Conservation (phyloP, 2,888 invertebrate genomes). For the Zhengitettix transpicula region DNA sequence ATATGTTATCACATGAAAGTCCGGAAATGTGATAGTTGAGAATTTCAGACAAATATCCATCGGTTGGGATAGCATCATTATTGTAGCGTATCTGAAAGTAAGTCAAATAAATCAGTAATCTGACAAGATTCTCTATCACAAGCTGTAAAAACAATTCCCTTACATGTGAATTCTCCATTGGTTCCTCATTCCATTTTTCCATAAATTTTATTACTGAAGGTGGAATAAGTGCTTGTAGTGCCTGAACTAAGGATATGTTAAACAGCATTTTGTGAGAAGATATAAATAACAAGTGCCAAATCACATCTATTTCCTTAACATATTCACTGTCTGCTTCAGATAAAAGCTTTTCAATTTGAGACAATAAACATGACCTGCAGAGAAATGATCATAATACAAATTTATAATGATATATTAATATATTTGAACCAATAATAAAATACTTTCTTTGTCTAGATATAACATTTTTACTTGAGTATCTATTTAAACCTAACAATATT, state of each 20-base stretch:
- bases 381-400: not conserved
- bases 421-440: too few relatives aligned
- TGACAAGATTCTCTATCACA: not conserved
- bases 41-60: conserved; percentile 64
- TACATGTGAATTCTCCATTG: too few relatives aligned
- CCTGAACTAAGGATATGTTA: conserved; percentile 27
- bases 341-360: conserved; percentile 17
- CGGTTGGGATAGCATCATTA: conserved; percentile 65
- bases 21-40: conserved; percentile 48
- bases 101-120: conserved; percentile 2
- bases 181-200: conserved; percentile 39
- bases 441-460: too few relatives aligned
- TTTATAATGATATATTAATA: not conserved
- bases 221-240: conserved; percentile 36
- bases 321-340: conserved; percentile 27
- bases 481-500: too few relatives aligned
- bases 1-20: conserved; percentile 39
- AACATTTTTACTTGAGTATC: too few relatives aligned
- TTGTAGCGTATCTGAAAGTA: conserved; percentile 45
- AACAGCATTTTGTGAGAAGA: conserved; percentile 25
- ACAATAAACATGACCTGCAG: conserved; percentile 26
- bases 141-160: too few relatives aligned
- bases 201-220: conserved; percentile 35
- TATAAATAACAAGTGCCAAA: conserved; percentile 27
- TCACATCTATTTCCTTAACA: conserved; percentile 25